phyloP scores from a whole-genome alignment of 1,140 invertebrate species.

The Euura saliciscinereae region DNA sequence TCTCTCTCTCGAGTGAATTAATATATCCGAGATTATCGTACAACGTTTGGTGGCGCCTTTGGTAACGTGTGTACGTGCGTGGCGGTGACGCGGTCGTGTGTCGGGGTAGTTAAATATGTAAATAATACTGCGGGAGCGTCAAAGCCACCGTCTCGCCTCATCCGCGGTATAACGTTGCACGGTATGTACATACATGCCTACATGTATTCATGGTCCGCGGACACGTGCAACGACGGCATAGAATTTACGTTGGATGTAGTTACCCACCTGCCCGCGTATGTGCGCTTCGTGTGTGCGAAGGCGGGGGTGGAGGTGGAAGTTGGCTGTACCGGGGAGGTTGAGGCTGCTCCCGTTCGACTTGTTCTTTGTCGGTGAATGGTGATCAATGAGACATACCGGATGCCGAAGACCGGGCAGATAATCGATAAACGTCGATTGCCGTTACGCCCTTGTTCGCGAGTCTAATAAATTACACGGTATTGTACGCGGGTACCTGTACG shows the following conservation, averaged over 20 bases:
- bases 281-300: too few species aligned
- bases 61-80: slow-evolving; percentile 31
- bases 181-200: too few species aligned
- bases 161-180: not conserved
- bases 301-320: too few species aligned
- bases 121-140: slow-evolving; percentile 31
- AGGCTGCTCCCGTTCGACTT: not conserved
- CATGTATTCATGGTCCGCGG: too few species aligned
- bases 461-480: slow-evolving; percentile 3
- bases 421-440: not conserved
- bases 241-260: too few species aligned
- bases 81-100: slow-evolving; percentile 25
- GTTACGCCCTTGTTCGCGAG: not conserved
- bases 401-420: not conserved
- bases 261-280: too few species aligned
- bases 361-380: not conserved
- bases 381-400: not conserved
- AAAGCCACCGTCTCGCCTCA: not conserved
- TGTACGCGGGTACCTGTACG: not conserved
- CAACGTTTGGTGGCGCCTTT: too few species aligned
- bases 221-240: too few species aligned
- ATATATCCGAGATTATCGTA: slow-evolving; percentile 32
- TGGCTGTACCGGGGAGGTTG: too few species aligned
- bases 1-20: slow-evolving; percentile 23
- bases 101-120: slow-evolving; percentile 46